Conservation (phyloP, 2,888 invertebrate species). For the Coecobrya sp. region DNA sequence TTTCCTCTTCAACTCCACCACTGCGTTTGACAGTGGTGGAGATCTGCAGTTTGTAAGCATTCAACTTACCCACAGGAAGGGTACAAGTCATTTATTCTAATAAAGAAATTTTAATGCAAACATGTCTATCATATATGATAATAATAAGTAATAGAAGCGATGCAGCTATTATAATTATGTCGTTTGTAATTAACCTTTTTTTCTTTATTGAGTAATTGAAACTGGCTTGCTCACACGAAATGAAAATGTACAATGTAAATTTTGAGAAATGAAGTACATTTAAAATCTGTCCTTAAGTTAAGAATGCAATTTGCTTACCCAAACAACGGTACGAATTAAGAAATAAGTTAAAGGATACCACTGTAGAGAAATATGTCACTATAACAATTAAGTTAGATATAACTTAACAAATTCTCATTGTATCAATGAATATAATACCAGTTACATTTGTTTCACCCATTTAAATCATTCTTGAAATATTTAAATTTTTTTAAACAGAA, state of each 20-base stretch:
- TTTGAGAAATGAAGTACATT: neutral
- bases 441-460: neutral
- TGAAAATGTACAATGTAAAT: neutral
- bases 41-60: too few relatives aligned
- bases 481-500: constrained; percentile 10
- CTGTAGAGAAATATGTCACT: too few relatives aligned
- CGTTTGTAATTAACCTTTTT: neutral
- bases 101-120: too few relatives aligned
- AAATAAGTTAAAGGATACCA: too few relatives aligned
- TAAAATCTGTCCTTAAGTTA: neutral
- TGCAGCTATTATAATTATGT: neutral
- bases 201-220: neutral
- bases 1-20: too few relatives aligned
- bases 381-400: too few relatives aligned
- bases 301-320: neutral
- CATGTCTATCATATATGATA: too few relatives aligned
- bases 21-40: too few relatives aligned
- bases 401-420: neutral
- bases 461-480: constrained; percentile 3
- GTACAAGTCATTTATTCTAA: too few relatives aligned
- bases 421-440: neutral
- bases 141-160: neutral
- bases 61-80: too few relatives aligned
- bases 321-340: too few relatives aligned
- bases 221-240: neutral